Evolutionary conservation across 2,888 invertebrate species (phyloP).

Genomic region (Megaustenia siamemsis): DNA sequence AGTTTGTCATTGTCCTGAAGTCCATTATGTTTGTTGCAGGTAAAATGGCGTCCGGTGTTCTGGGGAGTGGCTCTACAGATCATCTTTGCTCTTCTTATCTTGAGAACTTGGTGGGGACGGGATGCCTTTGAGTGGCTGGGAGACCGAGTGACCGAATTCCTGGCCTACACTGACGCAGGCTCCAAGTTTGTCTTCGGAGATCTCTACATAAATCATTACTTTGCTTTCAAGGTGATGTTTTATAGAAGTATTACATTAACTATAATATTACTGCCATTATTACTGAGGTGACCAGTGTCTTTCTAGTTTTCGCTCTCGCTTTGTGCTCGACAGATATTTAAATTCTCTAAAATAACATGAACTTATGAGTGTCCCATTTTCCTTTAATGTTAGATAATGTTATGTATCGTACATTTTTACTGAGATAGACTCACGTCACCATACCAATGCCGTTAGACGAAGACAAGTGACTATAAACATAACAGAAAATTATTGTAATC

Average conservation of each 20-base stretch:
- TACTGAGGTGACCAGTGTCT: no score
- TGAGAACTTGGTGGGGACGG: constrained; percentile 79
- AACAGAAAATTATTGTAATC: no score
- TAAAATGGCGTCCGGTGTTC: constrained; percentile 87
- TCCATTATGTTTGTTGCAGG: constrained; percentile 66
- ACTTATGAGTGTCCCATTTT: no score
- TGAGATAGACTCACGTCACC: no score
- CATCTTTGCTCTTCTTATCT: constrained; percentile 82
- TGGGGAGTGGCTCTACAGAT: constrained; percentile 92
- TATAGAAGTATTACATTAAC: neutral
- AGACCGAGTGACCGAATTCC: constrained; percentile 87
- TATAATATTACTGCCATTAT: neutral
- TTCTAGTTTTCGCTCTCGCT: no score
- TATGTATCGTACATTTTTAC: no score
- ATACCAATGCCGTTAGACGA: no score
- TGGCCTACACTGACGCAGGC: constrained; percentile 89
- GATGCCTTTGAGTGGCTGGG: constrained; percentile 87
- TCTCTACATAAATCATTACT: constrained; percentile 82
- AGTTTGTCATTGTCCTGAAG: no score
- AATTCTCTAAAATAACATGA: no score
- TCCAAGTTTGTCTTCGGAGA: constrained; percentile 91
- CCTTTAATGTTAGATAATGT: no score
- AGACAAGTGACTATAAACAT: no score
- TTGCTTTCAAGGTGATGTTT: constrained; percentile 89
- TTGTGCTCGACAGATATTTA: no score